Conservation (phyloP, 35 echinoderm and acorn worm genomes). For the Diadema setosum region DNA sequence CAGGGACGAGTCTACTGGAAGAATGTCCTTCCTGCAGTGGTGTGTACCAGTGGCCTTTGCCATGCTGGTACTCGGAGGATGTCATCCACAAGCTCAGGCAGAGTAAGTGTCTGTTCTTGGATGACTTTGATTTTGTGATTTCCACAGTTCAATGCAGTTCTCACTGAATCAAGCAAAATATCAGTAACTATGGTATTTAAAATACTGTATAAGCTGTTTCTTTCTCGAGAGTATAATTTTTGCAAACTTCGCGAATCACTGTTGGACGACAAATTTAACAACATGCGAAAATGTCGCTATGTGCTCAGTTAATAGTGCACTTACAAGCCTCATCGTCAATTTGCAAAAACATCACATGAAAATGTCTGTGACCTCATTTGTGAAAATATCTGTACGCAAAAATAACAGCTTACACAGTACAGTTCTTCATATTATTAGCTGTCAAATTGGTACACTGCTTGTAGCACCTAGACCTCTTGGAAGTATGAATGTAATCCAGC, state of each 20-base stretch:
- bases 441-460: too few species aligned
- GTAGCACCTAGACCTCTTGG: too few species aligned
- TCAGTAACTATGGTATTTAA: not conserved
- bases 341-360: too few species aligned
- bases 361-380: too few species aligned
- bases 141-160: not conserved
- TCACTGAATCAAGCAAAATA: not conserved
- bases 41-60: not conserved
- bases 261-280: not conserved
- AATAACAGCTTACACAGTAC: too few species aligned
- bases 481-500: too few species aligned
- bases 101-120: not conserved
- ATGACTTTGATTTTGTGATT: not conserved
- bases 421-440: too few species aligned
- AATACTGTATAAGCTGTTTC: not conserved
- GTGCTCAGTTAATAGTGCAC: too few species aligned
- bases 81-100: not conserved
- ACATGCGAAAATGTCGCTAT: not conserved
- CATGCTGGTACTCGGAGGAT: not conserved
- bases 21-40: not conserved
- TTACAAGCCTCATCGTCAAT: too few species aligned
- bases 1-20: not conserved
- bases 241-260: not conserved
- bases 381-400: too few species aligned
- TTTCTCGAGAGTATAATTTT: not conserved